Evolutionary conservation across 2,888 invertebrate species (phyloP).

Genomic region (Agriopis marginaria): DNA sequence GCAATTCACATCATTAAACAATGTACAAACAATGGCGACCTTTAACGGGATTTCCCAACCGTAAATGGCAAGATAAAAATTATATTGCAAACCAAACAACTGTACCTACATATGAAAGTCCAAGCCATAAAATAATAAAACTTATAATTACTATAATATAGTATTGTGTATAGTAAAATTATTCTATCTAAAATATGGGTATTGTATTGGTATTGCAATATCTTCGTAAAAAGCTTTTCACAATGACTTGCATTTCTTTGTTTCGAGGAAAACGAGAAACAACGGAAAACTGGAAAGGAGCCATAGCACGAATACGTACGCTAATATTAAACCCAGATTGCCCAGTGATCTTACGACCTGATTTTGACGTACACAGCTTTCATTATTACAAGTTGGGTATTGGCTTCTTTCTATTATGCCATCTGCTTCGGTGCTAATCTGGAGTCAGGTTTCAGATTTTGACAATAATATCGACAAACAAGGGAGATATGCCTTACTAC

Average conservation of each 20-base stretch:
- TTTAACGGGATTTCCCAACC: constrained; percentile 36
- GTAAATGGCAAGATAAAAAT: constrained; percentile 34
- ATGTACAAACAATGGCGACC: constrained; percentile 35
- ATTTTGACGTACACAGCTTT: not conserved
- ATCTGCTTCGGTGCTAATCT: no score
- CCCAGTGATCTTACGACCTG: not conserved
- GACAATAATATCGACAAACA: no score
- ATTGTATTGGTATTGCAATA: not conserved
- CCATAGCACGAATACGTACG: constrained; percentile 1
- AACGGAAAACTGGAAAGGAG: constrained; percentile 13
- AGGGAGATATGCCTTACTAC: no score
- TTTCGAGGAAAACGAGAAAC: constrained; percentile 5
- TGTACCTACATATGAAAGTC: constrained; percentile 8
- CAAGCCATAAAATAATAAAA: constrained; percentile 14
- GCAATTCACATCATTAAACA: constrained; percentile 22
- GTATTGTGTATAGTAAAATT: not conserved
- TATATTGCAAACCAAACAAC: constrained; percentile 24
- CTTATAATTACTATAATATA: not conserved
- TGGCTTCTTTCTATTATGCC: no score
- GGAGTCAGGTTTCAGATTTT: no score
- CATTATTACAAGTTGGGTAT: not conserved
- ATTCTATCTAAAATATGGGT: not conserved
- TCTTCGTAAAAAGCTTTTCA: not conserved
- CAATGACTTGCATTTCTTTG: constrained; percentile 16
- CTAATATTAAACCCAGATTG: constrained; percentile 14